Evolutionary conservation across 2,113 vertebrate genomes (phyloP).

Genomic region (Heloderma charlesbogerti): DNA sequence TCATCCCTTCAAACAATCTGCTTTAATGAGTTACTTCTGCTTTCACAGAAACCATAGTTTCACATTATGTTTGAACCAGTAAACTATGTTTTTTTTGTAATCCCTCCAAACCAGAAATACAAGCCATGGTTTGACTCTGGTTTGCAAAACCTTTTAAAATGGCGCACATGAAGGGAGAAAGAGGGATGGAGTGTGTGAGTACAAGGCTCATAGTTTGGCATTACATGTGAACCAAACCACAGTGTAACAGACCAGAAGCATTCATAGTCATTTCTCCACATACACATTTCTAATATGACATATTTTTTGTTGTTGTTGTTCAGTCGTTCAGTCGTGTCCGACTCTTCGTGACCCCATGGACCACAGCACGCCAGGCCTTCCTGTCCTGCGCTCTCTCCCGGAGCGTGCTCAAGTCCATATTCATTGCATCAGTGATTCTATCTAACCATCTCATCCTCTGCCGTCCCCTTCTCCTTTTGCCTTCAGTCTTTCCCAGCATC

Average conservation of each 20-base stretch:
- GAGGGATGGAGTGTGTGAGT: neutral
- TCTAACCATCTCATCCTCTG: too few relatives aligned
- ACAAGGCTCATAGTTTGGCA: neutral
- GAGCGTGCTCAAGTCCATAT: too few relatives aligned
- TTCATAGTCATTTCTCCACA: neutral
- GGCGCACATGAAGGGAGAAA: neutral
- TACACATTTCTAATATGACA: neutral
- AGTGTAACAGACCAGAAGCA: conserved; percentile 20
- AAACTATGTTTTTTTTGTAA: neutral
- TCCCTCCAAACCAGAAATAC: neutral
- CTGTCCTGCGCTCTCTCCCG: too few relatives aligned
- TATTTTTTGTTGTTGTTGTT: too few relatives aligned
- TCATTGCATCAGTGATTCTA: too few relatives aligned
- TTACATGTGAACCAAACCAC: neutral
- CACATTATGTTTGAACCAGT: neutral
- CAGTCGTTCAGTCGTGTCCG: too few relatives aligned
- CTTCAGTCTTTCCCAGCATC: too few relatives aligned
- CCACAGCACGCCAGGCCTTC: too few relatives aligned
- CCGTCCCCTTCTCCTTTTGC: too few relatives aligned
- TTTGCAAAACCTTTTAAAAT: neutral
- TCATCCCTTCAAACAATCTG: neutral
- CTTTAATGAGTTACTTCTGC: neutral
- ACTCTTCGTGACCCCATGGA: too few relatives aligned
- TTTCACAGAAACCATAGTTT: neutral
- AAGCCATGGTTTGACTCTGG: neutral